Conservation (phyloP, 1,140 invertebrate genomes). For the Saxidomus purpurata region DNA sequence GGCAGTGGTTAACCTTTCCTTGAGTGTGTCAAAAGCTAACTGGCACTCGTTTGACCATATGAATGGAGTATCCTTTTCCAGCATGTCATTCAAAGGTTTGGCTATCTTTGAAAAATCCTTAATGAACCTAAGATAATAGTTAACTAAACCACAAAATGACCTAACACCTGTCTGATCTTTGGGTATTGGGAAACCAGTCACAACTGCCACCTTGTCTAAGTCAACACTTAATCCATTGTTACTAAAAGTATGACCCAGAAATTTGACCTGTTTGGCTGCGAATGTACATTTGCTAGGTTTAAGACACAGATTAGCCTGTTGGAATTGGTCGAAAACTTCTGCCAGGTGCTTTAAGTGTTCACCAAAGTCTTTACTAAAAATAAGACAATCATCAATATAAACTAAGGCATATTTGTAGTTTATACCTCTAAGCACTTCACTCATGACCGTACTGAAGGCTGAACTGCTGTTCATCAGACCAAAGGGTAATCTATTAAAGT, state of each 20-base stretch:
- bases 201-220: conserved; percentile 30
- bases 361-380: conserved; percentile 81
- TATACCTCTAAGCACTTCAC: conserved; percentile 74
- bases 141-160: conserved; percentile 86
- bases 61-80: conserved; percentile 43
- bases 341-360: conserved; percentile 85
- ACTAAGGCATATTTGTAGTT: conserved; percentile 67
- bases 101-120: conserved; percentile 60
- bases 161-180: conserved; percentile 83
- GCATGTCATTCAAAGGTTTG: conserved; percentile 59
- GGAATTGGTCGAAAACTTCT: conserved; percentile 43
- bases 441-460: conserved; percentile 67
- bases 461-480: conserved; percentile 60
- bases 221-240: conserved; percentile 68
- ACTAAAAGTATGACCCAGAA: conserved; percentile 67
- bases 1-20: neutral
- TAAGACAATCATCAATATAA: conserved; percentile 69
- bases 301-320: conserved; percentile 70
- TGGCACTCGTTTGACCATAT: conserved; percentile 19
- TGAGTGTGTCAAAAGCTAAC: conserved; percentile 23
- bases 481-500: conserved; percentile 70
- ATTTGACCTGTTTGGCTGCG: conserved; percentile 66
- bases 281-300: conserved; percentile 73
- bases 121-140: conserved; percentile 80
- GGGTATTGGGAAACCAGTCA: conserved; percentile 68